A percentile compares a stretch with the other conserved stretches of the same genome.
Evolutionary conservation across 1,140 invertebrate species (phyloP).

Genomic region (Physella acuta): DNA sequence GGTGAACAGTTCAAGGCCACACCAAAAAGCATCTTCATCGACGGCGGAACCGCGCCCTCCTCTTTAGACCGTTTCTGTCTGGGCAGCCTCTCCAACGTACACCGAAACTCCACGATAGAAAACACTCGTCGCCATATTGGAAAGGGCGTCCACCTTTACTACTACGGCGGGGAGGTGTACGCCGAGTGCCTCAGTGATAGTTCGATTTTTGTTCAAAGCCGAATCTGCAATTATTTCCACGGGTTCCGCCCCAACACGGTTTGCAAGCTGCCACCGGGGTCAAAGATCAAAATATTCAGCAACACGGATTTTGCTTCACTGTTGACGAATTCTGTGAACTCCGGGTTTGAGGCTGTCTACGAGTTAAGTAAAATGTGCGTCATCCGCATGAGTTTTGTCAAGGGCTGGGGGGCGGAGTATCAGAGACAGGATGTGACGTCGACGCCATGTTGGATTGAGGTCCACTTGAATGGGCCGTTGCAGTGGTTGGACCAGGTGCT

Average conservation of each 20-base stretch:
- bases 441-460: constrained; percentile 65
- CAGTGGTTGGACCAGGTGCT: constrained; percentile 62
- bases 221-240: constrained; percentile 94
- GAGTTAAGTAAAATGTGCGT: constrained; percentile 98
- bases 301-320: constrained; percentile 91
- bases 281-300: constrained; percentile 95
- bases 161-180: constrained; percentile 62
- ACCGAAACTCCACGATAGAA: constrained; percentile 97
- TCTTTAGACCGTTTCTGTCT: constrained; percentile 87
- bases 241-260: constrained; percentile 92
- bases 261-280: constrained; percentile 74
- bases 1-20: constrained; percentile 94
- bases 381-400: constrained; percentile 72
- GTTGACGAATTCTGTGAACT: constrained; percentile 77
- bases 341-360: constrained; percentile 84
- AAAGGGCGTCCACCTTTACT: constrained; percentile 69
- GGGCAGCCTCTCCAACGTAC: constrained; percentile 93
- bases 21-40: constrained; percentile 86
- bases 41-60: constrained; percentile 95
- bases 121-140: constrained; percentile 95
- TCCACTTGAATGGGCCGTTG: constrained; percentile 63
- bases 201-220: constrained; percentile 93
- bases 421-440: constrained; percentile 63
- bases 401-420: constrained; percentile 64
- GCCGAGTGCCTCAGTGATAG: constrained; percentile 93